Percentiles rank a stretch among this genome's conserved stretches.
These are phyloP conservation scores for Galerucella pusilla DNA, from an alignment of 2,888 invertebrate genomes.

Conservation along the genomic window DNA sequence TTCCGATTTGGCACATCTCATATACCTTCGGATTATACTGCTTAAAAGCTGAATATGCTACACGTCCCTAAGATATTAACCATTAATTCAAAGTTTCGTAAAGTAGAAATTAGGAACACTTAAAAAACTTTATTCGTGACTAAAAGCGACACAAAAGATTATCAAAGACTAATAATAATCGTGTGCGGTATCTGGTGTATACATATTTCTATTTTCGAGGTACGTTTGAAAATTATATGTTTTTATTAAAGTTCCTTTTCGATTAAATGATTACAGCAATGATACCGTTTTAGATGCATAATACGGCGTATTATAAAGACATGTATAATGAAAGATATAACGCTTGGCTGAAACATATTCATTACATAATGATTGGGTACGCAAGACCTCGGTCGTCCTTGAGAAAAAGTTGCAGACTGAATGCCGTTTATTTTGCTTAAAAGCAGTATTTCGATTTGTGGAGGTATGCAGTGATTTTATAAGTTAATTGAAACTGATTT, in stretches of 20 bases:
- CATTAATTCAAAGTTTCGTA: not conserved
- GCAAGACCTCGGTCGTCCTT: constrained; percentile 34
- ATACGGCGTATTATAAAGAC: constrained; percentile 16
- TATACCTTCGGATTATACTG: too few relatives aligned
- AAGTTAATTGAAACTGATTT: too few relatives aligned
- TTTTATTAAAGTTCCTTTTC: not conserved
- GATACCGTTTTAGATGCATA: not conserved
- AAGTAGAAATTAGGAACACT: not conserved
- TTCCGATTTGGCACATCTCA: too few relatives aligned
- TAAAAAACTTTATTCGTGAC: not conserved
- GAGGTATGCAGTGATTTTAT: not conserved
- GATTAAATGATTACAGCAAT: constrained; percentile 2
- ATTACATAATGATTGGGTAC: constrained; percentile 28
- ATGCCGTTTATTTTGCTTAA: constrained; percentile 5
- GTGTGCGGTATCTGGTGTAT: not conserved
- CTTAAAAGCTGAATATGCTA: too few relatives aligned
- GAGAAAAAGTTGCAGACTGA: constrained; percentile 20
- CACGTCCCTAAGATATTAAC: not conserved
- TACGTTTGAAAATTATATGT: not conserved
- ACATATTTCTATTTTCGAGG: not conserved
- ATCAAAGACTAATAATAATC: not conserved
- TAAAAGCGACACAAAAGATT: not conserved
- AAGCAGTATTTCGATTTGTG: not conserved
- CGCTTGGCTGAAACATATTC: constrained; percentile 22
- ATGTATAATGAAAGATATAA: constrained; percentile 16